These are phyloP conservation scores for Carettochelys insculpta DNA, from an alignment of 2,113 vertebrate species.

Conservation along the genomic window DNA sequence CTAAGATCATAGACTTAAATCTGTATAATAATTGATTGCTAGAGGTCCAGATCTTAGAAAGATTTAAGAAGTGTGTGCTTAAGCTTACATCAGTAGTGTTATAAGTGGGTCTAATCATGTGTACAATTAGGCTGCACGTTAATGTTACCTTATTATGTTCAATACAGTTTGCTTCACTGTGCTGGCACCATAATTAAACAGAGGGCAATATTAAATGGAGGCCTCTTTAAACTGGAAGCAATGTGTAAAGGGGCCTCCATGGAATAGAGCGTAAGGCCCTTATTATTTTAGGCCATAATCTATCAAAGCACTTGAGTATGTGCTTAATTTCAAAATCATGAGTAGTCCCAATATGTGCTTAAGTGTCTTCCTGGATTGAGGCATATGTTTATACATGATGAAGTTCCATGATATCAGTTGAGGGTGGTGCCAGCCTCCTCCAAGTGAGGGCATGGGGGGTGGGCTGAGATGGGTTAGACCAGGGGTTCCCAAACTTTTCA, in stretches of 20 bases:
- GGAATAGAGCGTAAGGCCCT: not conserved
- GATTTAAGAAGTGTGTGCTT: not conserved
- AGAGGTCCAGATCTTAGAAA: not conserved
- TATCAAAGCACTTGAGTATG: rapidly evolving
- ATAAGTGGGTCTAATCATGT: not conserved
- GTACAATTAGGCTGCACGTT: not conserved
- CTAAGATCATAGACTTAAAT: not conserved
- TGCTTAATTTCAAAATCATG: not conserved
- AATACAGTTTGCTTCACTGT: not conserved
- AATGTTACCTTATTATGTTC: not conserved
- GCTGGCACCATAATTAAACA: not conserved
- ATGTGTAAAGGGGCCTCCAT: not conserved
- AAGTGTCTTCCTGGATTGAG: not conserved
- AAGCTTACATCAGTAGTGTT: not conserved
- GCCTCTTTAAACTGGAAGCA: not conserved
- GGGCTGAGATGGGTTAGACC: no score
- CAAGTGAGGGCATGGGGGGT: no score
- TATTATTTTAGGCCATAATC: not conserved
- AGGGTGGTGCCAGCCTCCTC: no score
- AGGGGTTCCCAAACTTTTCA: no score
- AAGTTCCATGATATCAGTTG: not conserved
- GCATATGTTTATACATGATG: not conserved
- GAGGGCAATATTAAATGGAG: not conserved
- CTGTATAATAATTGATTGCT: not conserved
- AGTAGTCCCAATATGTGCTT: rapidly evolving